Percentiles rank a stretch among this genome's conserved stretches.
phyloP scores from a whole-genome alignment of 2,113 vertebrate genomes.

The Capra hircus region DNA sequence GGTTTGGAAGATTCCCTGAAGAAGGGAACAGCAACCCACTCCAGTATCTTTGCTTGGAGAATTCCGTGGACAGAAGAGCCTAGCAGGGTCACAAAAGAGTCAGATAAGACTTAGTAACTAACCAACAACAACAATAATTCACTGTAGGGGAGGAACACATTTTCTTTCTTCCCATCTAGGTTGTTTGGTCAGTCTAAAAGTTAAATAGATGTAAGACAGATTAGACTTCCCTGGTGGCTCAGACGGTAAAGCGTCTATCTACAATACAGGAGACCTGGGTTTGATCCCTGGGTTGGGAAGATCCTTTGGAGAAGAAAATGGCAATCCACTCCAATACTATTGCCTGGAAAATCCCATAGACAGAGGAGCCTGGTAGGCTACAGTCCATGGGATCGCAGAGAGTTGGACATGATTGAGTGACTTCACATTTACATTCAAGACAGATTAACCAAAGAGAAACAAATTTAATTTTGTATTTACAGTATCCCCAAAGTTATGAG shows the following conservation, averaged over 20 bases:
- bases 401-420: fast-evolving
- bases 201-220: neutral
- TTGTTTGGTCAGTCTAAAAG: neutral
- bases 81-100: neutral
- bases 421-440: neutral
- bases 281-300: no score
- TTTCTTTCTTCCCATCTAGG: neutral
- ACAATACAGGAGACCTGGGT: no score
- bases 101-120: neutral
- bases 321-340: no score
- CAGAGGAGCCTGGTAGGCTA: no score
- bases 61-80: neutral
- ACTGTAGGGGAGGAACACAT: neutral
- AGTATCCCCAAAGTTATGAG: neutral
- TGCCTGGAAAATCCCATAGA: no score
- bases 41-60: neutral
- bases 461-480: neutral
- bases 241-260: no score
- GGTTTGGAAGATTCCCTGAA: neutral
- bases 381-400: no score
- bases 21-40: neutral
- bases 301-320: no score
- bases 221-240: neutral
- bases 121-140: neutral
- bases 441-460: neutral